Evolutionary conservation across 2,797 vertebrate genomes (phyloP).

Genomic region (Lepus townsendii): DNA sequence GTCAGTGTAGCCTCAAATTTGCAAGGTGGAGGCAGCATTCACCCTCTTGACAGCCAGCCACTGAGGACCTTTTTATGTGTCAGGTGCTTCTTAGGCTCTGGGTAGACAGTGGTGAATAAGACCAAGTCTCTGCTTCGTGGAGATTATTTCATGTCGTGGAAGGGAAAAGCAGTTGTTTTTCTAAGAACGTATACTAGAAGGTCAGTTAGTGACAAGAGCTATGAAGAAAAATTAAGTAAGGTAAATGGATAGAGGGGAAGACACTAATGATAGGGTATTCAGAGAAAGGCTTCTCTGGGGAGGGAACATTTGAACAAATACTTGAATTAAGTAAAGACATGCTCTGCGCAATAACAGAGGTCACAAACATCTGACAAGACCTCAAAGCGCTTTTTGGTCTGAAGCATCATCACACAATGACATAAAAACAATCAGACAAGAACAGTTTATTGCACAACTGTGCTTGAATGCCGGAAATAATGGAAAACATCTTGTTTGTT

Average conservation of each 20-base stretch:
- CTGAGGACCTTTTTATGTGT: not conserved
- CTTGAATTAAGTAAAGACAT: constrained; percentile 5
- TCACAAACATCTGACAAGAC: constrained; percentile 46
- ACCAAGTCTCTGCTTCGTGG: not conserved
- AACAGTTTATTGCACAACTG: constrained; percentile 10
- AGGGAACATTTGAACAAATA: not conserved
- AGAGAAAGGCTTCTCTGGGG: not conserved
- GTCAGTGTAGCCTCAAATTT: not conserved
- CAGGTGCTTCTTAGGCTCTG: not conserved
- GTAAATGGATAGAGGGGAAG: not conserved
- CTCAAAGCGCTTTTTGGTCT: constrained; percentile 37
- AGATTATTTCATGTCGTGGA: not conserved
- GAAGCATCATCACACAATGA: constrained; percentile 31
- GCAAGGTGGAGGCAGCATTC: too few relatives aligned
- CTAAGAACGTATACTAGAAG: not conserved
- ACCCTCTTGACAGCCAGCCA: not conserved
- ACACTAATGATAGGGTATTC: not conserved
- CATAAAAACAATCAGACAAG: constrained; percentile 62
- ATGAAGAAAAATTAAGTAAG: constrained; percentile 28
- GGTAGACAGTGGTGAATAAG: not conserved
- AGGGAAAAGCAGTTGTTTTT: not conserved
- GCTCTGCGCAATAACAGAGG: not conserved
- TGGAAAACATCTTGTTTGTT: constrained; percentile 53
- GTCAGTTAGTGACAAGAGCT: not conserved
- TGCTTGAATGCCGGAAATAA: constrained; percentile 51